phyloP scores from a whole-genome alignment of 2,888 invertebrate species.

The Drosophila pegasa region DNA sequence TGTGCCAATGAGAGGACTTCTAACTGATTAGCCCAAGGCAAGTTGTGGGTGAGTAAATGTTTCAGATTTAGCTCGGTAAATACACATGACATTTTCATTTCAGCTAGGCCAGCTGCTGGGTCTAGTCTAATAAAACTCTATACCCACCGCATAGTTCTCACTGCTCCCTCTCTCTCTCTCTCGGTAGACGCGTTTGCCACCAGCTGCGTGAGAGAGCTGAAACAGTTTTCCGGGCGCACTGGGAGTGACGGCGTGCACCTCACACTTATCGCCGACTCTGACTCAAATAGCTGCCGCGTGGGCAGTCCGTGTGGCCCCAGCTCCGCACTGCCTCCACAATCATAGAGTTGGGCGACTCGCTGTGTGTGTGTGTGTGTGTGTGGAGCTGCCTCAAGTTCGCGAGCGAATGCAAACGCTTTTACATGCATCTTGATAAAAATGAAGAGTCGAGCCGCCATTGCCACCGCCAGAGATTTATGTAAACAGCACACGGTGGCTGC shows the following conservation, averaged over 20 bases:
- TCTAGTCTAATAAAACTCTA: conserved; percentile 29
- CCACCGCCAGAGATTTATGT: conserved; percentile 56
- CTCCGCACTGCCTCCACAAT: conserved; percentile 22
- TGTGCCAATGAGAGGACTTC: too few species aligned
- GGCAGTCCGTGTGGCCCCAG: conserved; percentile 54
- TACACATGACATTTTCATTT: neutral
- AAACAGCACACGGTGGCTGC: conserved; percentile 43
- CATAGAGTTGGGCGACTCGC: conserved; percentile 15
- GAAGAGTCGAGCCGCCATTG: conserved; percentile 33
- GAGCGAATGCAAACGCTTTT: conserved; percentile 32
- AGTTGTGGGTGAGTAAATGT: neutral
- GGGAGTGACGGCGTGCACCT: conserved; percentile 31
- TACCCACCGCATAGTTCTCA: conserved; percentile 40
- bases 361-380: conserved; percentile 33
- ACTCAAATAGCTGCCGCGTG: conserved; percentile 36
- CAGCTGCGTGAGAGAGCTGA: conserved; percentile 58
- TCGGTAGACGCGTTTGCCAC: conserved; percentile 59
- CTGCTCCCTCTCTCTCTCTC: conserved; percentile 6
- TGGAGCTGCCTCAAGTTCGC: conserved; percentile 24
- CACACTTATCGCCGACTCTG: conserved; percentile 22
- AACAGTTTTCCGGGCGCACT: conserved; percentile 39
- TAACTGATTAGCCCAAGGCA: neutral
- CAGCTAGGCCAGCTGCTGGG: neutral
- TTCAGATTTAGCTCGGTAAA: neutral
- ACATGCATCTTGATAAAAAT: conserved; percentile 59